Evolutionary conservation across 2,113 vertebrate genomes (phyloP).

Genomic region (Potamarius usumacintae): DNA sequence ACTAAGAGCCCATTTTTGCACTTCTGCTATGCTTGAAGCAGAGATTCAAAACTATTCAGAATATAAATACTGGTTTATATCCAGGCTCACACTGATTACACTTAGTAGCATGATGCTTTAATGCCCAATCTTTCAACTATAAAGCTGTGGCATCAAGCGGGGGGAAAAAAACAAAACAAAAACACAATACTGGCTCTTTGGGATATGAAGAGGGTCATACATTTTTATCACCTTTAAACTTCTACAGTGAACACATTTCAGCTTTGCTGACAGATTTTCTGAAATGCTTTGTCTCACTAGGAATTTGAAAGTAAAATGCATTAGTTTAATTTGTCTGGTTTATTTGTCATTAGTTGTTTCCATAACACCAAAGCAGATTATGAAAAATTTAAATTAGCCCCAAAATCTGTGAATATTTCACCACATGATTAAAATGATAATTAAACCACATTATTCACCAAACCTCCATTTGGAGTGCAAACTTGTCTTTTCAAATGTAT

Average conservation of each 20-base stretch:
- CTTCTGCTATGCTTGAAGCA: not conserved
- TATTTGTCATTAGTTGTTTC: slow-evolving; percentile 58
- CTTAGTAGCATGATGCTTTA: not conserved
- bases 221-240: not conserved
- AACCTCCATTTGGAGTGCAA: slow-evolving; percentile 43
- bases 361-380: slow-evolving; percentile 54
- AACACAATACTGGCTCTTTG: not conserved
- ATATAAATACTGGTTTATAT: not conserved
- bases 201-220: slow-evolving; percentile 1
- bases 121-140: not conserved
- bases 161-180: not conserved
- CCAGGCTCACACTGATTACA: not conserved
- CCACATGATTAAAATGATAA: slow-evolving; percentile 62
- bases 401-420: slow-evolving; percentile 64
- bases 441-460: slow-evolving; percentile 69
- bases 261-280: not conserved
- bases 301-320: slow-evolving; percentile 6
- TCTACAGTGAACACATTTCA: not conserved
- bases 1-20: not conserved
- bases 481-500: slow-evolving; percentile 32
- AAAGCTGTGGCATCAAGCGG: not conserved
- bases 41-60: not conserved
- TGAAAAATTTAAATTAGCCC: slow-evolving; percentile 56
- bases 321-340: slow-evolving; percentile 48
- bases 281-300: not conserved